Conservation (phyloP, 2,888 invertebrate species). For the Aphrophora alni region DNA sequence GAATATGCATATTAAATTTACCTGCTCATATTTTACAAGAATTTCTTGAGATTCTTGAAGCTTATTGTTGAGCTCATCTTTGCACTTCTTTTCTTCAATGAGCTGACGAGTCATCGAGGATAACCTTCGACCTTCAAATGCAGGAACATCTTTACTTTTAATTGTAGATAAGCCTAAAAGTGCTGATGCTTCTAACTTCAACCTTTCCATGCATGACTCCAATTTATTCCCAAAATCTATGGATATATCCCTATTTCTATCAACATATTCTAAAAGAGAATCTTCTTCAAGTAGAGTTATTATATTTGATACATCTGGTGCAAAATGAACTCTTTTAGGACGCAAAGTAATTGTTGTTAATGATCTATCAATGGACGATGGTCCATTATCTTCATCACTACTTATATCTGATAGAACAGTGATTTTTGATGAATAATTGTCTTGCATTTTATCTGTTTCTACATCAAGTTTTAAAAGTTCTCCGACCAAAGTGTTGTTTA, state of each 20-base stretch:
- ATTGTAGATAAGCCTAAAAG: constrained; percentile 67
- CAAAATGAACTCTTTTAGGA: constrained; percentile 65
- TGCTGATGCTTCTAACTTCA: constrained; percentile 73
- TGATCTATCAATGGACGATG: not conserved
- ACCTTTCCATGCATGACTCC: constrained; percentile 69
- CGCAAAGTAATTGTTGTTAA: not conserved
- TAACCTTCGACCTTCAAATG: constrained; percentile 29
- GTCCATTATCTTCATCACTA: not conserved
- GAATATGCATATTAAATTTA: no score
- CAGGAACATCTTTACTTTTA: not conserved
- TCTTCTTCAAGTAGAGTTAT: constrained; percentile 68
- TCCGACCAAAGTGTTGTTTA: constrained; percentile 75
- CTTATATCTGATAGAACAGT: not conserved
- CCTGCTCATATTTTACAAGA: constrained; percentile 39
- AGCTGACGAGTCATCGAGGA: constrained; percentile 35
- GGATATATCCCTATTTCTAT: constrained; percentile 39
- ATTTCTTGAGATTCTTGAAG: constrained; percentile 13
- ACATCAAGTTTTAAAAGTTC: constrained; percentile 61
- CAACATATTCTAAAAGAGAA: constrained; percentile 58
- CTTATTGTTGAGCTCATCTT: constrained; percentile 25
- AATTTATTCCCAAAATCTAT: constrained; percentile 69
- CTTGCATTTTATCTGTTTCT: constrained; percentile 11
- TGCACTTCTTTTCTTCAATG: constrained; percentile 36
- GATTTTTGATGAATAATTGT: not conserved
- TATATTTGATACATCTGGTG: constrained; percentile 69